Evolutionary conservation across 2,888 invertebrate genomes (phyloP), one percentile per base, ranked within the genome.

Genomic region (Amiota mariae): DNA sequence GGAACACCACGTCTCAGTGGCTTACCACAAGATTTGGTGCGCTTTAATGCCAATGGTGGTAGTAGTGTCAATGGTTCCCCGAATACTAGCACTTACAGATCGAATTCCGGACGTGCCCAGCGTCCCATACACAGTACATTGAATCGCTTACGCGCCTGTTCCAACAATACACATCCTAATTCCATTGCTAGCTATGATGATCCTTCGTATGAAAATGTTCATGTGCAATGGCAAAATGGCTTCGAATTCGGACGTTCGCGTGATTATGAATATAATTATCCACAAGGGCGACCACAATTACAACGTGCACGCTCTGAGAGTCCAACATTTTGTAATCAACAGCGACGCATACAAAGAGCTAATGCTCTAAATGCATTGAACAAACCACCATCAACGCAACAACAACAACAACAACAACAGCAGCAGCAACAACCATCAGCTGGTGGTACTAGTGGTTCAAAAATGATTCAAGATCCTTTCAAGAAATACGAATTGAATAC

Each of bases 171-270:
- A 3, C 70, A 51, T 10, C 73, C 61, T 59, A 56, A 49, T 20
- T 10, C n/a, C n/a, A 20, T 63, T 46, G 54, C 56, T 20, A 56
- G 87, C 2, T 83, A 86, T 61, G 90, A 90, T 72, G 89, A 89
- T 82, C 89, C 88, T 2, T 89, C 89, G 13, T 90, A 90, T 73
- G 89, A 90, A 77, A 90, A 90, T 79, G 89, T 90, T 1, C 89
- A 89, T 73, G 89, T 90, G 1, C 90, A 90, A 74, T 90, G 90
- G 88, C 89, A 89, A 66, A 90, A 90, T 78, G 89, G 89, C 49
- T 90, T 90, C 49, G 89, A 90, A 73, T 90, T 90, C 75, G 89
- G 89, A 13, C 83, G 90, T 15, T 90, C 89, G 0, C 82, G 90
- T 6, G 89, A 90, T 67, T 83, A 84, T 75, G 84, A 86, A 70